These are phyloP conservation scores for Catalaphyllia jardinei DNA, from an alignment of 64 coral and sea anemone species.

Conservation along the genomic window DNA sequence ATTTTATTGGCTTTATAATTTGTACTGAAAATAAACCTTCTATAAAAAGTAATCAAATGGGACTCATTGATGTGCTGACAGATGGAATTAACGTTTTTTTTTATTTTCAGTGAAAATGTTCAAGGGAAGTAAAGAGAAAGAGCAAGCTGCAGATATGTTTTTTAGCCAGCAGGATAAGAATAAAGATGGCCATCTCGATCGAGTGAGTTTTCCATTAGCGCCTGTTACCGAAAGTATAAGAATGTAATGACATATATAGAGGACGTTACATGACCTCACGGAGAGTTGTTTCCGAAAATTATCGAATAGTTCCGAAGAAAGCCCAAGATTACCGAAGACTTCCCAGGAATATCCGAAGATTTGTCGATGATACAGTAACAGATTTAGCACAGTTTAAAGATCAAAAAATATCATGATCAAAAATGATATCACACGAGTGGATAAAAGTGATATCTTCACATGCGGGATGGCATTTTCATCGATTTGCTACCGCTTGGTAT, in stretches of 20 bases:
- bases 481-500: too few species aligned
- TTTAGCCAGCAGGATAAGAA: conserved; percentile 22
- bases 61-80: neutral
- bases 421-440: too few species aligned
- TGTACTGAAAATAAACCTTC: too few species aligned
- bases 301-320: too few species aligned
- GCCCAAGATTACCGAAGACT: neutral
- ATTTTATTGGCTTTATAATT: too few species aligned
- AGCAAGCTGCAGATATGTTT: neutral
- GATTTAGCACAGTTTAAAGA: too few species aligned
- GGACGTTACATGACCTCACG: neutral
- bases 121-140: neutral
- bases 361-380: too few species aligned
- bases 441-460: too few species aligned
- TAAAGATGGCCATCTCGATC: conserved; percentile 21
- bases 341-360: neutral
- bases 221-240: neutral
- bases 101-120: neutral
- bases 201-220: neutral
- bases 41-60: too few species aligned
- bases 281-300: neutral
- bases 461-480: too few species aligned
- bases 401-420: too few species aligned
- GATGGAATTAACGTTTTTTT: neutral
- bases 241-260: neutral